A percentile compares a stretch with the other conserved stretches of the same genome.
phyloP scores from a whole-genome alignment of 2,888 invertebrate species.

The Tuta absoluta region DNA sequence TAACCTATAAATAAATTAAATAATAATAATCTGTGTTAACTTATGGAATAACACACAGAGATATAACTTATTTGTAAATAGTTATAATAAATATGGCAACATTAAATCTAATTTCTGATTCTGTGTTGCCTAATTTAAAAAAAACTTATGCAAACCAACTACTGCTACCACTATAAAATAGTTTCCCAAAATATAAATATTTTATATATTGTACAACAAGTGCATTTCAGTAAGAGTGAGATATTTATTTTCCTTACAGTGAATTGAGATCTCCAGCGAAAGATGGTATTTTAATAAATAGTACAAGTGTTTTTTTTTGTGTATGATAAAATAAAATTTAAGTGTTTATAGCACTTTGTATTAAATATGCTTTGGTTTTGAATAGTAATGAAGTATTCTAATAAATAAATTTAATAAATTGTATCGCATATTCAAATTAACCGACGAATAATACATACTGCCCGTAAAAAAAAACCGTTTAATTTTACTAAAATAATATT shows the following conservation, averaged over 20 bases:
- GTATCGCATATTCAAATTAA: too few species aligned
- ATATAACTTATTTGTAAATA: conserved; percentile 1
- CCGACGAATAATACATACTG: too few species aligned
- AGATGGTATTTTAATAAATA: conserved; percentile 53
- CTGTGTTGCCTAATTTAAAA: background rate
- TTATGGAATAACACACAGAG: background rate
- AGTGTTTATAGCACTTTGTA: conserved; percentile 17
- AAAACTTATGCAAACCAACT: background rate
- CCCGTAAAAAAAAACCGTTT: too few species aligned
- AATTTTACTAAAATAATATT: too few species aligned
- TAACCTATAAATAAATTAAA: background rate
- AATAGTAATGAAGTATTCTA: conserved; percentile 4
- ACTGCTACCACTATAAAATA: conserved; percentile 12
- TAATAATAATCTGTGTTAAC: conserved; percentile 10
- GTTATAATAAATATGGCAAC: background rate
- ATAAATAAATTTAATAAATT: too few species aligned
- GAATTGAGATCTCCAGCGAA: conserved; percentile 42
- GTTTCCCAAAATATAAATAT: conserved; percentile 10
- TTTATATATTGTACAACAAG: conserved; percentile 43
- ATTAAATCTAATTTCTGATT: too few species aligned
- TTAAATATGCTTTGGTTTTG: conserved; percentile 2
- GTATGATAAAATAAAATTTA: conserved; percentile 17
- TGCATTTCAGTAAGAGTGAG: conserved; percentile 60
- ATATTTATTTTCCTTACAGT: conserved; percentile 59
- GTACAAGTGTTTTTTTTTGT: conserved; percentile 51